Conservation (phyloP, 2,797 vertebrate genomes). For the Echiichthys vipera region DNA sequence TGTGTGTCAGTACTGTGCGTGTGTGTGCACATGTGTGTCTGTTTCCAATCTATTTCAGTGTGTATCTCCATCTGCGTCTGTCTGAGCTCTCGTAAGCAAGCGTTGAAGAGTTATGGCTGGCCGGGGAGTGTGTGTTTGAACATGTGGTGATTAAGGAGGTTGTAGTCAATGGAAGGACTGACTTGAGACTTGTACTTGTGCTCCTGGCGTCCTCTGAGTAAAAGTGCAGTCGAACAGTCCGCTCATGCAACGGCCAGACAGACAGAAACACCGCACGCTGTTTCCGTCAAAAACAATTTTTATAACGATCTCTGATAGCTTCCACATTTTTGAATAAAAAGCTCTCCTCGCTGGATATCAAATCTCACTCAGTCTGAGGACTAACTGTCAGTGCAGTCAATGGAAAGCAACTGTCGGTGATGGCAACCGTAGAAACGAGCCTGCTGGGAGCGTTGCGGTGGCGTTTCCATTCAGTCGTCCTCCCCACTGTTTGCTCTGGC, state of each 20-base stretch:
- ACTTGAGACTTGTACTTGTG: conserved; percentile 36
- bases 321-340: conserved; percentile 37
- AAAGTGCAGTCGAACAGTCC: conserved; percentile 10
- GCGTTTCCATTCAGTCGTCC: conserved; percentile 62
- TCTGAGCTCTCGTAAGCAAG: conserved; percentile 40
- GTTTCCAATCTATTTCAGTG: conserved; percentile 65
- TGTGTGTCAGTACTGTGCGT: conserved; percentile 55
- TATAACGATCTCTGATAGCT: conserved; percentile 33
- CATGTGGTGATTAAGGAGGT: conserved; percentile 56
- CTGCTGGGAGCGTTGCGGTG: conserved; percentile 50
- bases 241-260: neutral
- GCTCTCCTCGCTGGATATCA: conserved; percentile 30
- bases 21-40: conserved; percentile 43
- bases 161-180: conserved; percentile 41
- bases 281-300: conserved; percentile 26
- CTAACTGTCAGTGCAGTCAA: conserved; percentile 45
- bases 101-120: conserved; percentile 52
- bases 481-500: conserved; percentile 71
- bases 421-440: conserved; percentile 42
- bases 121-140: conserved; percentile 54
- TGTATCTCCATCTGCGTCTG: conserved; percentile 56
- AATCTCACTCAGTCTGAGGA: conserved; percentile 44
- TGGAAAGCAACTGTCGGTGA: conserved; percentile 38
- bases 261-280: neutral
- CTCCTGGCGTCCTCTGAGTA: conserved; percentile 20